Evolutionary conservation across 2,797 vertebrate species (phyloP).

Genomic region (Erithacus rubecula): DNA sequence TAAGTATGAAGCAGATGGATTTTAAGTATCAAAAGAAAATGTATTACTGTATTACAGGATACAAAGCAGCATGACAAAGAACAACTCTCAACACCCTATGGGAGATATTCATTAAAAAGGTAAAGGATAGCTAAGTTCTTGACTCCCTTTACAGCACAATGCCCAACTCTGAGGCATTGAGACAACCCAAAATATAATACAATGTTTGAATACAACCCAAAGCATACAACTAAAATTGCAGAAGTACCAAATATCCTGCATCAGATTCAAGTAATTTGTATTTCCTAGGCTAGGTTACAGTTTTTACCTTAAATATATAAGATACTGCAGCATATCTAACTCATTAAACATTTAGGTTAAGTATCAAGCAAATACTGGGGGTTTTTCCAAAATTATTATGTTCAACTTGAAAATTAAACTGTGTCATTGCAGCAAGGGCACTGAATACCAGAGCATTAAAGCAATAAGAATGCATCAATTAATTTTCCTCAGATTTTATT

Average conservation of each 20-base stretch:
- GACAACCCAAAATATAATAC: background rate
- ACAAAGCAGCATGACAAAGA: background rate
- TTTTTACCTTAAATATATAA: background rate
- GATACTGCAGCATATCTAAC: background rate
- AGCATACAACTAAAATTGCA: background rate
- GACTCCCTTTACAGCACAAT: background rate
- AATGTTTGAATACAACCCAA: background rate
- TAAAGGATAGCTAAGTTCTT: background rate
- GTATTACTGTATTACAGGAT: background rate
- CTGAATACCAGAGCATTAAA: background rate
- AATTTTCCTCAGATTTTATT: background rate
- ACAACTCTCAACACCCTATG: background rate
- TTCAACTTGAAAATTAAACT: background rate
- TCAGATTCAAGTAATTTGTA: background rate
- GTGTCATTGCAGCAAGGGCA: background rate
- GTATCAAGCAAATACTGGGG: background rate
- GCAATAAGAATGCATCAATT: background rate
- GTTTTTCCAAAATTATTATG: background rate
- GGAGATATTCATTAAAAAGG: background rate
- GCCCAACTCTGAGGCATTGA: background rate
- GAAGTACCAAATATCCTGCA: background rate
- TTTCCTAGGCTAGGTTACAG: background rate
- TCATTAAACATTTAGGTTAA: background rate
- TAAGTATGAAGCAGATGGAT: background rate
- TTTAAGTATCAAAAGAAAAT: background rate